Percentiles rank a stretch among this genome's conserved stretches.
Evolutionary conservation across 2,888 invertebrate genomes (phyloP).

Genomic region (Imbricaverruca yamaguchii): DNA sequence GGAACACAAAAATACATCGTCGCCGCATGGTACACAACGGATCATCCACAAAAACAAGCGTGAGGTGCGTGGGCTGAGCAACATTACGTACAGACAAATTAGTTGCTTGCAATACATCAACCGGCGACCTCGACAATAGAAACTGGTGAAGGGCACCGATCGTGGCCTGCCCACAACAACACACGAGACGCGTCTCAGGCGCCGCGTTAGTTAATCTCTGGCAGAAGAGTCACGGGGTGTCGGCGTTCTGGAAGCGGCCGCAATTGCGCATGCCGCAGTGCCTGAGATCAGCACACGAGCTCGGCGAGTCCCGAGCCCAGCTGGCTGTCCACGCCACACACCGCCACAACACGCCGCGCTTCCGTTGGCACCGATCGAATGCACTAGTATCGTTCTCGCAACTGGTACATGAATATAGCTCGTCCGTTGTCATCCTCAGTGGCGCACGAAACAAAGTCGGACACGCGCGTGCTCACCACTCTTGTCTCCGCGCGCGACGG

Average conservation of each 20-base stretch:
- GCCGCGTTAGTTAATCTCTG: too few relatives aligned
- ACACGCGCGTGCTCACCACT: too few relatives aligned
- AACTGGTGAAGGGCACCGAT: neutral
- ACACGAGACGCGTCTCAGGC: too few relatives aligned
- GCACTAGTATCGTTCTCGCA: neutral
- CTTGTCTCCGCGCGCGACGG: too few relatives aligned
- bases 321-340: neutral
- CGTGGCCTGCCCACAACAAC: neutral
- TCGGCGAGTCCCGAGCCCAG: neutral
- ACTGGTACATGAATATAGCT: neutral
- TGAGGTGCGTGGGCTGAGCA: slow-evolving; percentile 14
- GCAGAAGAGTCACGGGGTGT: neutral
- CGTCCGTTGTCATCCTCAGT: too few relatives aligned
- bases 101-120: too few relatives aligned
- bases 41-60: neutral
- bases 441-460: too few relatives aligned
- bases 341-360: too few relatives aligned
- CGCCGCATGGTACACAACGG: neutral
- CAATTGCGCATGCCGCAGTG: neutral
- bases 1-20: neutral
- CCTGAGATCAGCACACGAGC: slow-evolving; percentile 1
- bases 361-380: neutral
- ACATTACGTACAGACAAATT: neutral
- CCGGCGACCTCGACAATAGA: neutral
- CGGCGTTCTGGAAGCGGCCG: neutral